These are phyloP conservation scores for Bufo bufo DNA, from an alignment of 2,113 vertebrate species.

Conservation along the genomic window DNA sequence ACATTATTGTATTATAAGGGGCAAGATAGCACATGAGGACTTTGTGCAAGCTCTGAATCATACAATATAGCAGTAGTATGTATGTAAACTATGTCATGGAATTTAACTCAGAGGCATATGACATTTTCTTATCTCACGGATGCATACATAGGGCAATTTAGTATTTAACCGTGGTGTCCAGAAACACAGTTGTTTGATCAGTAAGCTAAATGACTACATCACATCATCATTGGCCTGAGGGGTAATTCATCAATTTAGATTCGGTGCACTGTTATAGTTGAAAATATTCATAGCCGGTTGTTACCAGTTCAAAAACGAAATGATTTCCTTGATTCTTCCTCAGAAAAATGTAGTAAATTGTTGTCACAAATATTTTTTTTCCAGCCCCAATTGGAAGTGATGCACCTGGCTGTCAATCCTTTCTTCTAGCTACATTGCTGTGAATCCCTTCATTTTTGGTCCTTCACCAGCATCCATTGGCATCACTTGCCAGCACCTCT, in stretches of 20 bases:
- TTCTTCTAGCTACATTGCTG: not conserved
- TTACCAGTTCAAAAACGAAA: not conserved
- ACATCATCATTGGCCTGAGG: not conserved
- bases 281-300: not conserved
- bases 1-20: no score
- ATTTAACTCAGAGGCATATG: no score
- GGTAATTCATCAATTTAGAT: not conserved
- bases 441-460: not conserved
- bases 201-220: not conserved
- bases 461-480: slow-evolving; percentile 4
- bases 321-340: not conserved
- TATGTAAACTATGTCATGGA: no score
- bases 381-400: not conserved
- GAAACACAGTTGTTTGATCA: not conserved
- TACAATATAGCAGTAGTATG: not conserved
- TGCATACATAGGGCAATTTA: no score
- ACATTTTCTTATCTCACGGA: no score
- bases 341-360: not conserved
- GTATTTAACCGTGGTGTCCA: not conserved
- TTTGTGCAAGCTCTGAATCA: not conserved
- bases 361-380: not conserved
- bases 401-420: not conserved
- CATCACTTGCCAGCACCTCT: slow-evolving; percentile 16
- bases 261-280: not conserved
- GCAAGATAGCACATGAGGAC: not conserved